A percentile compares a stretch with the other conserved stretches of the same genome.
Evolutionary conservation across 2,113 vertebrate genomes (phyloP).

Genomic region (Octodon degus): DNA sequence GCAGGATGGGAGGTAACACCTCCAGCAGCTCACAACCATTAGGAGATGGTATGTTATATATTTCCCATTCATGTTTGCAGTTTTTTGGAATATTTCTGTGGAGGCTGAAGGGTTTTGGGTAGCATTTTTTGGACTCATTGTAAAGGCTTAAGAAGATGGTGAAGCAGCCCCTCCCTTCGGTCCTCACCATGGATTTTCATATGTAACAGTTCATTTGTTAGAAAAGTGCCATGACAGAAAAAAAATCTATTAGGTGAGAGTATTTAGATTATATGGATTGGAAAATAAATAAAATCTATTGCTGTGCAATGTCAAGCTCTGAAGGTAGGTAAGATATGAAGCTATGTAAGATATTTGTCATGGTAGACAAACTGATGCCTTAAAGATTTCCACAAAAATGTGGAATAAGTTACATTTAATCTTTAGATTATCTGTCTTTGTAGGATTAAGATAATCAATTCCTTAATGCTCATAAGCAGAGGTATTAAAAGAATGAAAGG

Average conservation of each 20-base stretch:
- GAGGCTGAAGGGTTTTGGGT: neutral
- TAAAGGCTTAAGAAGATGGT: neutral
- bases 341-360: neutral
- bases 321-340: neutral
- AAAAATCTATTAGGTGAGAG: neutral
- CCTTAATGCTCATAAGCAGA: slow-evolving; percentile 56
- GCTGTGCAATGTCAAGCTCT: neutral
- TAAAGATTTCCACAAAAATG: neutral
- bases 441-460: slow-evolving; percentile 63
- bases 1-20: neutral
- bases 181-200: neutral
- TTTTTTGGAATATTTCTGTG: neutral
- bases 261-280: neutral
- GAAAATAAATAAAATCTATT: neutral
- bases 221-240: neutral
- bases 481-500: slow-evolving; percentile 63
- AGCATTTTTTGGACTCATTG: neutral
- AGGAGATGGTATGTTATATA: neutral
- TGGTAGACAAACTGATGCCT: neutral
- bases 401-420: neutral
- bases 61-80: neutral
- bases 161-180: neutral
- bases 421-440: slow-evolving; percentile 35
- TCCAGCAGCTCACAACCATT: neutral
- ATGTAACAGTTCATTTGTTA: neutral